Conservation (phyloP, 2,888 invertebrate species). For the Tenthredo scrophulariae region DNA sequence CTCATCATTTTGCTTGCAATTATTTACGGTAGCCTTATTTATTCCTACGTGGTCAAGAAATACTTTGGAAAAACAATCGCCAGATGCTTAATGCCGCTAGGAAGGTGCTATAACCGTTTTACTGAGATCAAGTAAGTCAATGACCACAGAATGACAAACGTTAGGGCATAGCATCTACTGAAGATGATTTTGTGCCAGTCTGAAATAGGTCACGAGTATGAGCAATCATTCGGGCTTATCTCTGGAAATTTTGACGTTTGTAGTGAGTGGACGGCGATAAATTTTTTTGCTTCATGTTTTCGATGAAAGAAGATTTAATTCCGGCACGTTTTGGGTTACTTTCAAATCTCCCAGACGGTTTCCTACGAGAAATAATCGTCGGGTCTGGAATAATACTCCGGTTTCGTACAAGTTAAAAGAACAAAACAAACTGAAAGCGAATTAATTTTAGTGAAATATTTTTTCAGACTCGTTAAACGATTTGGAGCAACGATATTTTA, state of each 20-base stretch:
- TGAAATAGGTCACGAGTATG: background rate
- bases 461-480: slow-evolving; percentile 79
- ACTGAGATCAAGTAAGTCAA: slow-evolving; percentile 57
- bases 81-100: slow-evolving; percentile 60
- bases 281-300: too few species aligned
- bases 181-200: background rate
- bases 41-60: slow-evolving; percentile 83
- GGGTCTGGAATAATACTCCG: background rate
- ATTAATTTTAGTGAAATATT: slow-evolving; percentile 45
- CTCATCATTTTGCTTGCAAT: slow-evolving; percentile 83
- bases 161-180: background rate
- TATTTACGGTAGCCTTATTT: slow-evolving; percentile 83
- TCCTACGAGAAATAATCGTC: too few species aligned
- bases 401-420: background rate
- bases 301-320: too few species aligned
- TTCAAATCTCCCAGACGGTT: too few species aligned
- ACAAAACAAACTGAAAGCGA: background rate
- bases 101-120: slow-evolving; percentile 52
- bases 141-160: background rate
- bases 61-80: slow-evolving; percentile 79
- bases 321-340: too few species aligned
- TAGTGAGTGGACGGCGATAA: too few species aligned
- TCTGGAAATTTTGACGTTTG: too few species aligned
- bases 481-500: slow-evolving; percentile 71
- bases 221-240: too few species aligned